phyloP scores from a whole-genome alignment of 1,140 invertebrate genomes.

The Pseudomyrmex gracilis region DNA sequence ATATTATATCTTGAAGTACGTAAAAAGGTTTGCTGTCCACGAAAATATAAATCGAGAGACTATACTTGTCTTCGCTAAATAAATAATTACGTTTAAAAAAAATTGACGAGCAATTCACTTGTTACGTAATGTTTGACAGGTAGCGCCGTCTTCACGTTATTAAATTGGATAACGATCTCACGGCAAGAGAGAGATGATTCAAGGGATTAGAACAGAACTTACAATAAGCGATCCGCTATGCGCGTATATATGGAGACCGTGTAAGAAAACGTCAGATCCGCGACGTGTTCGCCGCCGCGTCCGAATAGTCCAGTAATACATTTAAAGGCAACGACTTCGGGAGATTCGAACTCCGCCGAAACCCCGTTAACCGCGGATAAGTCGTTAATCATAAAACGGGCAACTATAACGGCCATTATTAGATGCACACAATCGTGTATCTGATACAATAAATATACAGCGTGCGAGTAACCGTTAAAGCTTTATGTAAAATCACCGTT shows the following conservation, averaged over 20 bases:
- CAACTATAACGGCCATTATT: slow-evolving; percentile 34
- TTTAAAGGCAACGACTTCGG: slow-evolving; percentile 49
- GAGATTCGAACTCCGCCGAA: not conserved
- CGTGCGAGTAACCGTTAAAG: slow-evolving; percentile 9
- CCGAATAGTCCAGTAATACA: slow-evolving; percentile 41
- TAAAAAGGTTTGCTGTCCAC: too few species aligned
- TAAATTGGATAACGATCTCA: slow-evolving; percentile 54
- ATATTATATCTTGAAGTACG: too few species aligned
- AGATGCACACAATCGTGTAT: not conserved
- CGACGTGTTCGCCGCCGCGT: not conserved
- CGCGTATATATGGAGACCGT: too few species aligned
- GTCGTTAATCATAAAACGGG: slow-evolving; percentile 48
- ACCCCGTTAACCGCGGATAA: slow-evolving; percentile 42
- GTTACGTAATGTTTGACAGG: not conserved
- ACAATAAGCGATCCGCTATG: slow-evolving; percentile 12
- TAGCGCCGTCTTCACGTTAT: not conserved
- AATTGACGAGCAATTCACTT: not conserved
- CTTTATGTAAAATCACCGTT: slow-evolving; percentile 14
- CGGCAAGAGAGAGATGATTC: slow-evolving; percentile 38
- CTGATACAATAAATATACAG: too few species aligned
- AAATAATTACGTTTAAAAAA: too few species aligned
- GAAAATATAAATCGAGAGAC: too few species aligned
- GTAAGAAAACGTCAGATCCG: not conserved
- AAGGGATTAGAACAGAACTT: slow-evolving; percentile 50
- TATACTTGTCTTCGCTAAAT: too few species aligned